Evolutionary conservation across 2,888 invertebrate genomes (phyloP).

Genomic region (Epinotia bilunana): DNA sequence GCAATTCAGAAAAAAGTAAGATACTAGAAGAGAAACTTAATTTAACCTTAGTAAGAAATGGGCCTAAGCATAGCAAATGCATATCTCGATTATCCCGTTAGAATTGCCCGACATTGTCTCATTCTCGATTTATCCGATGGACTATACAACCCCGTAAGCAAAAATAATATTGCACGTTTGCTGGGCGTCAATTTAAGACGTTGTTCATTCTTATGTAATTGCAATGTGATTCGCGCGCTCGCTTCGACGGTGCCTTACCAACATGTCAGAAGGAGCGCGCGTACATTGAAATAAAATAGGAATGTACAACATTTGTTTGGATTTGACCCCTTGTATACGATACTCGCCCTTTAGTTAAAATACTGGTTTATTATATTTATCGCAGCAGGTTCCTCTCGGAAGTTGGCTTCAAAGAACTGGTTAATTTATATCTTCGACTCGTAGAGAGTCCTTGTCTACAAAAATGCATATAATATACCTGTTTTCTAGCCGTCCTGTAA

Average conservation of each 20-base stretch:
- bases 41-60: too few relatives aligned
- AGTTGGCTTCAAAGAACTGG: slow-evolving; percentile 15
- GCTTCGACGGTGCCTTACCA: not conserved
- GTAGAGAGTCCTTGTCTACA: slow-evolving; percentile 23
- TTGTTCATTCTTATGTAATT: not conserved
- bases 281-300: not conserved
- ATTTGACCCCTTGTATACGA: not conserved
- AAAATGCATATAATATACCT: slow-evolving; percentile 58
- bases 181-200: not conserved
- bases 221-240: not conserved
- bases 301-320: not conserved
- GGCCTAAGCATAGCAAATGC: too few relatives aligned
- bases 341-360: not conserved
- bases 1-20: too few relatives aligned
- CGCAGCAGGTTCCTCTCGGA: slow-evolving; percentile 15
- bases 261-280: not conserved
- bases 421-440: slow-evolving; percentile 19
- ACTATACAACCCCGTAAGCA: not conserved
- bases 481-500: slow-evolving; percentile 73
- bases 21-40: too few relatives aligned
- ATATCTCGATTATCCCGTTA: not conserved
- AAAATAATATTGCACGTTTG: not conserved
- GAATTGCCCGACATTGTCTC: too few relatives aligned
- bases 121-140: not conserved
- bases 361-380: slow-evolving; percentile 22